These are phyloP conservation scores for Hozukius guyotensis DNA, from an alignment of 2,797 vertebrate genomes.

Conservation along the genomic window DNA sequence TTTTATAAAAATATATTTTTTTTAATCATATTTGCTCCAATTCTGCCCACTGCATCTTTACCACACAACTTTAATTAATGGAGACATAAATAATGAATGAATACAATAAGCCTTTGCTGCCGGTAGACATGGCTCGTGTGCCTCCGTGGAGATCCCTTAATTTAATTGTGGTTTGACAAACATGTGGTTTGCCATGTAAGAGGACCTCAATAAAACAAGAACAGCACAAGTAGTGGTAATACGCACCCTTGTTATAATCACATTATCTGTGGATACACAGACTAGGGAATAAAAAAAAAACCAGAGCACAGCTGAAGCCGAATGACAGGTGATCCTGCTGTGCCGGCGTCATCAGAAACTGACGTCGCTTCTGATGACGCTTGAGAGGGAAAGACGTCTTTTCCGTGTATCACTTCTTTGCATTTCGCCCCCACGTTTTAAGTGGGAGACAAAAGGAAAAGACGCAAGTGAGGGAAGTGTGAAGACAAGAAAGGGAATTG, in stretches of 20 bases:
- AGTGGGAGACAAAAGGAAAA: slow-evolving; percentile 18
- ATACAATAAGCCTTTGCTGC: slow-evolving; percentile 2
- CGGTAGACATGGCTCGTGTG: not conserved
- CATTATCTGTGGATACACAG: not conserved
- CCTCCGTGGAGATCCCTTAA: not conserved
- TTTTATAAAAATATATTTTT: no score
- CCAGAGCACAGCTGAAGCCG: not conserved
- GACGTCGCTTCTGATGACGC: slow-evolving; percentile 20
- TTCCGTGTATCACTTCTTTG: not conserved
- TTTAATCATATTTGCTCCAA: no score
- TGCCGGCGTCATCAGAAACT: slow-evolving; percentile 7
- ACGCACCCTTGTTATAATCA: not conserved
- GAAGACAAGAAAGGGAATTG: slow-evolving; percentile 15
- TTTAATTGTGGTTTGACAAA: not conserved
- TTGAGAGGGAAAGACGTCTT: not conserved
- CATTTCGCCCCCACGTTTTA: not conserved
- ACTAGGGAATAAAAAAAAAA: slow-evolving; percentile 22
- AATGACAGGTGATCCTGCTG: slow-evolving; percentile 32
- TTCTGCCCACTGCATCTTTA: no score
- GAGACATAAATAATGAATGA: not conserved
- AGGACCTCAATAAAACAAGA: not conserved
- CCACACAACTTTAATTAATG: not conserved
- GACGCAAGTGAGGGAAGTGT: not conserved
- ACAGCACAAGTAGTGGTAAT: not conserved
- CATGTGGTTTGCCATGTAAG: not conserved